These are phyloP conservation scores for Gallirallus australis DNA, from an alignment of 2,797 vertebrate genomes.

Conservation along the genomic window DNA sequence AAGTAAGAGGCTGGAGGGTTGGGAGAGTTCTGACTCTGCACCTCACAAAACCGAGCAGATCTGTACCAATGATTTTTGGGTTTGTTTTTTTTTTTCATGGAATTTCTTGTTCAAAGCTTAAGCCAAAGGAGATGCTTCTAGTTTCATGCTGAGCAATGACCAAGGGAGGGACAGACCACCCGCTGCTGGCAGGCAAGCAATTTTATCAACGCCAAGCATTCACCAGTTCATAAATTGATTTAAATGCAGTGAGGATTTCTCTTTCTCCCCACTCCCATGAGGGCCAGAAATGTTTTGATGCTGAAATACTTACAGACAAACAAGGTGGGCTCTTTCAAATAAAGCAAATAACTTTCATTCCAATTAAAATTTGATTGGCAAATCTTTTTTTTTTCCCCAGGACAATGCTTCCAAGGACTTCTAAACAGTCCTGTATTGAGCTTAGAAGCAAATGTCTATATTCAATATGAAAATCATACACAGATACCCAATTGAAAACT, in stretches of 20 bases:
- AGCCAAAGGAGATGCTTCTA: accelerated
- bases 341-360: background rate
- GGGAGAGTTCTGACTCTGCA: background rate
- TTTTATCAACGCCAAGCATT: background rate
- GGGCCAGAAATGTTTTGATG: background rate
- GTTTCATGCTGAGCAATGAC: background rate
- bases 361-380: background rate
- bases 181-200: background rate
- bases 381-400: background rate
- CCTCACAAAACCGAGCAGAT: background rate
- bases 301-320: background rate
- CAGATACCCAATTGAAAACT: background rate
- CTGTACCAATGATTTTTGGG: too few species aligned
- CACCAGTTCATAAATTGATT: background rate
- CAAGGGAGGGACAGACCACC: background rate
- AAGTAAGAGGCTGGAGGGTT: accelerated
- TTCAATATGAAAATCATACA: background rate
- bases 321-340: background rate
- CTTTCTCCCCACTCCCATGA: background rate
- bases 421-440: background rate
- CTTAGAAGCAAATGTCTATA: background rate
- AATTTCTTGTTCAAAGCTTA: background rate
- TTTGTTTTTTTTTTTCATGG: background rate
- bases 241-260: background rate
- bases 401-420: background rate